Evolutionary conservation across 2,888 invertebrate species (phyloP), one percentile per base, ranked within the genome.

Genomic region (Dysmachus trigonus): DNA sequence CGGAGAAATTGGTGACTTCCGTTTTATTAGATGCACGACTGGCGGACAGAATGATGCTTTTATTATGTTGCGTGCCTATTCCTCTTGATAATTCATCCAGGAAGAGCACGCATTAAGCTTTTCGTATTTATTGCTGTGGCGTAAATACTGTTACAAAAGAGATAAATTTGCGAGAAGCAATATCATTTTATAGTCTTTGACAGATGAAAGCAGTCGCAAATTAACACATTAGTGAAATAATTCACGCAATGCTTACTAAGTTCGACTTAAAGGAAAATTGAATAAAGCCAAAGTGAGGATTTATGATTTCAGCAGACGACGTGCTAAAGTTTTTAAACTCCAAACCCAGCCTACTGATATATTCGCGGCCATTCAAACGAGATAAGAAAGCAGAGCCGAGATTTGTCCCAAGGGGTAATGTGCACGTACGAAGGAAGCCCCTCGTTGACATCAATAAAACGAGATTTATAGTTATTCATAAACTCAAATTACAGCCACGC

Each of bases 391-490:
- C 33, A 62, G 22, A 62, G 22, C 62, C 33, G 62, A 62, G 81
- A 82, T 82, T 82, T 22, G 15, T 82, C 81, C 62, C 81, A 62
- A 15, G 62, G 62, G 81, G 38, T 53, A 31, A 82, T 62, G 81
- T 27, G 33, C 72, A 31, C 18, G 72, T 72, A 18, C 41, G n/a
- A 30, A n/a, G 18, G n/a, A 30, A n/a, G 18, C 71, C 82, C 82
- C 8, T n/a, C 33, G 83, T 72, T 72, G 83, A 83, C 83, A 83
- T 83, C 72, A 83, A 83, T 83, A 83, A 83, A 83, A 83, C n/a
- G 31, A 85, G 86, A 87, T 87, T 86, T 87, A 87, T 87, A 81
- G 87, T 74, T 86, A 86, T 87, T 87, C 87, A 87, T 87, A 87
- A 87, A 87, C 77, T 87, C 81, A 81, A 87, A 85, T 87, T 87